A percentile compares a stretch with the other conserved stretches of the same genome.
Evolutionary conservation across 2,113 vertebrate species (phyloP).

Genomic region (Pluvianellus socialis): DNA sequence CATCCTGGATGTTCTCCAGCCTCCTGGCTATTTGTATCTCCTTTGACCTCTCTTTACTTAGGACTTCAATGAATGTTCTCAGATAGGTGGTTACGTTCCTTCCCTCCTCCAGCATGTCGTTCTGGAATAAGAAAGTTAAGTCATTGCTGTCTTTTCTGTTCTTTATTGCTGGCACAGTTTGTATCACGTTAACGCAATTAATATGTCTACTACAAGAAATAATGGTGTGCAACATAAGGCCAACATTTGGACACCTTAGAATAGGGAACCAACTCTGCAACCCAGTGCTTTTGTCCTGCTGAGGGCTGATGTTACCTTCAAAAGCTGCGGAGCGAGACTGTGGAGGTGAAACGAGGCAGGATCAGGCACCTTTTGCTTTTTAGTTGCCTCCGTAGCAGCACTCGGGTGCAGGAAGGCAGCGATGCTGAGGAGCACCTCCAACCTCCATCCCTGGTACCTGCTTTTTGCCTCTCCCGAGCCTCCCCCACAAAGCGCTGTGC

Average conservation of each 20-base stretch:
- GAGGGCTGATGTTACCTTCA: not conserved
- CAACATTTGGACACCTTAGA: not conserved
- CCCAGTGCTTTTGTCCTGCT: not conserved
- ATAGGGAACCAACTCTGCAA: not conserved
- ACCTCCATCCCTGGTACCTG: not conserved
- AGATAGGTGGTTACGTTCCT: not conserved
- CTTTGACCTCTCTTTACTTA: fast-evolving
- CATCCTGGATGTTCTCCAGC: not conserved
- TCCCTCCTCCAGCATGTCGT: fast-evolving
- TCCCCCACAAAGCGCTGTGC: fast-evolving
- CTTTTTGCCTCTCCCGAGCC: not conserved
- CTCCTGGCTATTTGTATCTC: fast-evolving
- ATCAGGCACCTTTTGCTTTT: not conserved
- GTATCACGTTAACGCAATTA: fast-evolving
- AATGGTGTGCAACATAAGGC: not conserved
- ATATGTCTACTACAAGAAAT: not conserved
- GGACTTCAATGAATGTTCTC: not conserved
- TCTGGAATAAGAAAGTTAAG: not conserved
- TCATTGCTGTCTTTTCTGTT: not conserved
- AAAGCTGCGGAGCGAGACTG: not conserved
- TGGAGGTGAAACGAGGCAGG: not conserved
- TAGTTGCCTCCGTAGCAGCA: not conserved
- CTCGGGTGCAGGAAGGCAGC: not conserved
- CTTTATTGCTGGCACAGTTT: not conserved
- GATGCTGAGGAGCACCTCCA: not conserved